Conservation (phyloP, 2,888 invertebrate genomes). For the Brachyopa scutellaris region DNA sequence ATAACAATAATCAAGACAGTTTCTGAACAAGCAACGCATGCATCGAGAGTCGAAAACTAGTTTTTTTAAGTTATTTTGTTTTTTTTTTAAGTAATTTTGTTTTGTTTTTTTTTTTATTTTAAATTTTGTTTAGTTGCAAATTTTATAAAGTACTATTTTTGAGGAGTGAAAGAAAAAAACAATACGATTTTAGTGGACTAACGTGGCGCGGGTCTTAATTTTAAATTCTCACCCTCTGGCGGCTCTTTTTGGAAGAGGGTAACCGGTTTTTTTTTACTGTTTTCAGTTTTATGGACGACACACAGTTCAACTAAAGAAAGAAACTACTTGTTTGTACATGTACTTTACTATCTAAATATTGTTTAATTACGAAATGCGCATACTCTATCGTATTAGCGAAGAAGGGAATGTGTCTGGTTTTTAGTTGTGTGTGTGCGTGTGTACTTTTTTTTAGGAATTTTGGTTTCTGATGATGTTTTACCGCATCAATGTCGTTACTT, state of each 20-base stretch:
- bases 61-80: neutral
- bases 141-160: neutral
- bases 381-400: constrained; percentile 45
- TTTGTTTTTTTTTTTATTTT: neutral
- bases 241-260: constrained; percentile 4
- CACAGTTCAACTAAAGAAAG: constrained; percentile 34
- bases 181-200: constrained; percentile 31
- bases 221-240: constrained; percentile 37
- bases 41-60: constrained; percentile 60
- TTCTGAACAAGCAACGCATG: constrained; percentile 47
- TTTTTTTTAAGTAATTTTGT: neutral
- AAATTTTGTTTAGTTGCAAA: constrained; percentile 9
- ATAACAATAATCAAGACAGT: neutral
- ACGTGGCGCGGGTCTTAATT: constrained; percentile 22
- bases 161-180: neutral
- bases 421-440: constrained; percentile 33
- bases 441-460: constrained; percentile 5
- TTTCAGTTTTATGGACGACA: constrained; percentile 3
- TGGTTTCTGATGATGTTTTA: constrained; percentile 75
- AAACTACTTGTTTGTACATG: constrained; percentile 23
- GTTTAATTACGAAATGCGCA: constrained; percentile 33
- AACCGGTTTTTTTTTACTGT: neutral
- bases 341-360: constrained; percentile 30
- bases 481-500: constrained; percentile 79
- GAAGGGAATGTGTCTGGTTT: constrained; percentile 40